Evolutionary conservation across 92 coral and sea anemone genomes (phyloP).

Genomic region (Siderastrea siderea): DNA sequence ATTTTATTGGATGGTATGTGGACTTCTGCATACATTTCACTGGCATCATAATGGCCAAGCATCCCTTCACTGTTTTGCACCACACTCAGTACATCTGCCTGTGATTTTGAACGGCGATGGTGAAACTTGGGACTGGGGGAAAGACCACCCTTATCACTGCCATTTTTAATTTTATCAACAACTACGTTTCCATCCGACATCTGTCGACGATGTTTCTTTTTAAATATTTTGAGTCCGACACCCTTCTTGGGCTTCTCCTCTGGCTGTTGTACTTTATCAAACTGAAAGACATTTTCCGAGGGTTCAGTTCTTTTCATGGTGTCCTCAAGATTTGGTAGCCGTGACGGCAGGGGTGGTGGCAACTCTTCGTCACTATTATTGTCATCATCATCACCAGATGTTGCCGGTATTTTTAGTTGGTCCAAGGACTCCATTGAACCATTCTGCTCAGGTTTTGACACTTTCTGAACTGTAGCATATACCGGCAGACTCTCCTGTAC

Average conservation of each 20-base stretch:
- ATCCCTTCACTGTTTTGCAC: not conserved
- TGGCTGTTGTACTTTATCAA: constrained; percentile 33
- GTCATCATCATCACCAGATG: constrained; percentile 70
- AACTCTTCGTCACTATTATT: constrained; percentile 66
- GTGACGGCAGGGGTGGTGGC: constrained; percentile 95
- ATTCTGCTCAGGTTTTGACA: constrained; percentile 63
- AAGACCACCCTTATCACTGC: not conserved
- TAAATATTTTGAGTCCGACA: constrained; percentile 73
- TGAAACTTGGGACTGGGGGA: constrained; percentile 13
- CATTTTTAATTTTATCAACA: not conserved
- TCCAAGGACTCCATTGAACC: constrained; percentile 59
- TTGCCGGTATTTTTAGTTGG: constrained; percentile 29
- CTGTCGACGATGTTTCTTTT: constrained; percentile 88
- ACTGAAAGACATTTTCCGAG: constrained; percentile 54
- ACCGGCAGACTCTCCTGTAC: constrained; percentile 36
- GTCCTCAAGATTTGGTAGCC: constrained; percentile 77
- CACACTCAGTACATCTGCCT: constrained; percentile 76
- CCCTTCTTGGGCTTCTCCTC: constrained; percentile 77
- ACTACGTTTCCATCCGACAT: constrained; percentile 79
- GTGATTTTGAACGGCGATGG: constrained; percentile 83
- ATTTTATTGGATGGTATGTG: constrained; percentile 41
- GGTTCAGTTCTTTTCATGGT: constrained; percentile 59
- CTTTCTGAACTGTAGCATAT: constrained; percentile 94
- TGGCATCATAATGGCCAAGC: not conserved
- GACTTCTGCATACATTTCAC: constrained; percentile 13